Evolutionary conservation across 1,140 invertebrate genomes (phyloP), one percentile per base, ranked within the genome.

Genomic region (Trichomalopsis sarcophagae): DNA sequence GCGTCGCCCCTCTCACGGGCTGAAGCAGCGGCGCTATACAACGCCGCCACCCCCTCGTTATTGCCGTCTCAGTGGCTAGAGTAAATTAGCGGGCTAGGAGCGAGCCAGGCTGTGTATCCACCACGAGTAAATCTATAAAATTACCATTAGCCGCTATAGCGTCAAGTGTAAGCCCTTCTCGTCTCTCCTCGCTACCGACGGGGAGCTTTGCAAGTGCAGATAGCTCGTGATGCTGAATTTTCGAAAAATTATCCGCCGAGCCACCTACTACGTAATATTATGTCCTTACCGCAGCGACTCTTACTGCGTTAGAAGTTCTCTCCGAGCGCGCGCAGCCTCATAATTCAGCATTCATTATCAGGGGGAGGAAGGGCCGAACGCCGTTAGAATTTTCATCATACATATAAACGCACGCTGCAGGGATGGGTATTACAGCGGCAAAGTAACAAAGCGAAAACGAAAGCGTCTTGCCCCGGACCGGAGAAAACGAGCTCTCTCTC

Each of bases 81-180:
- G 47, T 62, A 84, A 69, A 83, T 83, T 83, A 83, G 74, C 50
- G 14, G 40, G 55, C 21, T 73, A 55, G 13, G 80, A 44, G 80
- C n/a, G 30, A 36, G 71, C 6, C 13, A 17, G 4, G 44, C n/a
- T 21, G 81, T 76, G 81, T 77, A 44, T 76, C 27, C 50, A 14
- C 73, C 23, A 30, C 30, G 74, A 44, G 76, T 33, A 50, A 62
- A 66, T 84, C 75, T 84, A 84, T 79, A 84, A 79, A 84, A 84
- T 84, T 73, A 79, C 47, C 82, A 84, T 84, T 84, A 84, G 27
- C 76, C 23, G 55, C 21, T 40, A 40, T 30, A 30, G 36, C 82
- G 14, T 78, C 55, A 50, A 78, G 55, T 82, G 36, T 44, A 75
- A 40, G 73, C 21, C 5, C 23, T 62, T 71, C 69, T 71, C 69